Conservation (phyloP, 1,140 invertebrate species). For the Campoletis sonorensis region DNA sequence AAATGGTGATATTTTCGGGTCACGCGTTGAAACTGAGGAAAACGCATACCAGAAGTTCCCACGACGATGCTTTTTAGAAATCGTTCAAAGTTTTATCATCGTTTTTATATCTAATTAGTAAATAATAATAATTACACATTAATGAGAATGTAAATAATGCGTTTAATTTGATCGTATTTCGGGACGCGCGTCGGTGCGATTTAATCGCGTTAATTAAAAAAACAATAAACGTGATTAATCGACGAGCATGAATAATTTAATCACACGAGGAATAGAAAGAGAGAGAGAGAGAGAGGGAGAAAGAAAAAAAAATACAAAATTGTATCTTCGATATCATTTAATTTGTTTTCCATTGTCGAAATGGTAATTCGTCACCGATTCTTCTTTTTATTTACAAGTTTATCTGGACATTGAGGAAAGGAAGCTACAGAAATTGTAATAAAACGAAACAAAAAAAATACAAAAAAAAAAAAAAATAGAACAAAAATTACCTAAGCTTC, state of each 20-base stretch:
- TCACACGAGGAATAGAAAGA: constrained; percentile 19
- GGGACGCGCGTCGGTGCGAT: constrained; percentile 7
- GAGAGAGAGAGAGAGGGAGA: neutral
- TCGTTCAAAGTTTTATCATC: too few relatives aligned
- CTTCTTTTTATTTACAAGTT: constrained; percentile 30
- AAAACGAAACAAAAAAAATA: neutral
- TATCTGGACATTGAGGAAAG: neutral
- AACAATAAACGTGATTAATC: constrained; percentile 4
- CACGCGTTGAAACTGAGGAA: neutral
- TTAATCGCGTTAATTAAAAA: neutral
- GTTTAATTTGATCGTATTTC: neutral
- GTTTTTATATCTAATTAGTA: neutral
- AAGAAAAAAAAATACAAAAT: neutral
- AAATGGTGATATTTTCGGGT: neutral
- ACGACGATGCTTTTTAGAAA: too few relatives aligned
- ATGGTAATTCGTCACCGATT: constrained; percentile 12
- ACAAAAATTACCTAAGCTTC: neutral
- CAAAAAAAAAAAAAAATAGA: neutral
- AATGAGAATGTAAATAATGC: neutral
- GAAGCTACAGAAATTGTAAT: constrained; percentile 1
- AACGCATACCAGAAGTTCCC: too few relatives aligned
- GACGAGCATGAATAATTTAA: constrained; percentile 32
- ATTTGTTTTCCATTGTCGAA: neutral
- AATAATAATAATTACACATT: neutral
- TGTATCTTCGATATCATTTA: neutral